Conservation (phyloP, 2,797 vertebrate genomes). For the Neoniphon sammara region DNA sequence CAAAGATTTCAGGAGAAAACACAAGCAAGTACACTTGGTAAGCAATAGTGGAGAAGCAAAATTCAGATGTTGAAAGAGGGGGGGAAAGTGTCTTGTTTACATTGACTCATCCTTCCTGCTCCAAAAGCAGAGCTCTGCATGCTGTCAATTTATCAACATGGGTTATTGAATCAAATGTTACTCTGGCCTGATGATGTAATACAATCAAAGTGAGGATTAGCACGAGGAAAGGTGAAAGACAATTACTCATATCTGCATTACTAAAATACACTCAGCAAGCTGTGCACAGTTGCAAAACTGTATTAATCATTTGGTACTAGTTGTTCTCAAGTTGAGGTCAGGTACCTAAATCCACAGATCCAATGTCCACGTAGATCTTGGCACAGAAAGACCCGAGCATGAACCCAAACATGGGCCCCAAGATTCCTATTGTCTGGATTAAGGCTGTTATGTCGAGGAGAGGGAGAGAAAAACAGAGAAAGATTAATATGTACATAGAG, state of each 20-base stretch:
- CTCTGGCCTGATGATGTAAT: neutral
- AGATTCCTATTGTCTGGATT: conserved; percentile 86
- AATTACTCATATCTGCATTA: neutral
- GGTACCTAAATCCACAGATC: conserved; percentile 89
- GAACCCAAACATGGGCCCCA: conserved; percentile 90
- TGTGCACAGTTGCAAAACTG: neutral
- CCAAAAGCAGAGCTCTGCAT: neutral
- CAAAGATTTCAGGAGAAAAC: too few relatives aligned
- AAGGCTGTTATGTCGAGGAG: conserved; percentile 77
- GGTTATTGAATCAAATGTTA: neutral
- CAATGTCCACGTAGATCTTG: conserved; percentile 91
- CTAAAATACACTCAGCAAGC: neutral
- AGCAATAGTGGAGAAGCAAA: too few relatives aligned
- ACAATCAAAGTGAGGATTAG: too few relatives aligned
- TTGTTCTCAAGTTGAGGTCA: neutral
- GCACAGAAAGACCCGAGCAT: conserved; percentile 90
- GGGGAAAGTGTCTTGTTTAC: neutral
- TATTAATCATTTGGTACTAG: neutral
- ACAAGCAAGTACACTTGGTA: too few relatives aligned
- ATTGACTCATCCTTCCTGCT: too few relatives aligned
- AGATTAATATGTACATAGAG: neutral
- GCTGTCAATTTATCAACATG: neutral
- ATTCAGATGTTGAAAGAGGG: neutral
- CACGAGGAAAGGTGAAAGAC: too few relatives aligned
- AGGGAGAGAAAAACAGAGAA: neutral